Evolutionary conservation across 2,113 vertebrate genomes (phyloP), one percentile per base, ranked within the genome.

Genomic region (Esox niger): DNA sequence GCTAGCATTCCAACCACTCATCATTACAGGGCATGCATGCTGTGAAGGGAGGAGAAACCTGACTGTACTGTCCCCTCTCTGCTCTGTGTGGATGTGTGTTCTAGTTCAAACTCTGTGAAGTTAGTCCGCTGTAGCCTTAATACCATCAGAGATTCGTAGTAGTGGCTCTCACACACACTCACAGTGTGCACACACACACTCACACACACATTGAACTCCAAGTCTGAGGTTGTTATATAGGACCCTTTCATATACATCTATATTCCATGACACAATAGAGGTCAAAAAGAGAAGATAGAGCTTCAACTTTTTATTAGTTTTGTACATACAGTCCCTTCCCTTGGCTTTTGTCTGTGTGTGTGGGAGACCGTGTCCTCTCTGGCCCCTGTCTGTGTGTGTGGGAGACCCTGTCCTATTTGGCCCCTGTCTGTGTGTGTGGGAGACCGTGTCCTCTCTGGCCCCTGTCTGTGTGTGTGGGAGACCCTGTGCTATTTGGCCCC

Each of bases 1-100:
- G 91, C 91, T 93, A 93, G 84, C 88, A 90, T 90, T 88, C 86
- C 88, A 90, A 86, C 90, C 90, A 91, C 89, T 80, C 90, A 88
- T 90, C 66, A 69, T 86, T 75, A 81, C 84, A 82, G 82, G 71
- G 81, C 82, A 87, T 73, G 80, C 30, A 69, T 81, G 84, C 82
- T 82, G 86, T 88, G 84, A 75, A 4, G 15, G 38, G 38, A 17
- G 15, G 15, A 17, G 83, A 70, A 73, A 79, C 78, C 74, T 66
- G 66, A 85, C 70, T 66, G 75, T 69, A 77, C 78, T 79, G 64
- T 76, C 78, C 63, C 68, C 26, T 63, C 77, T 84, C 71, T 76
- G 77, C 72, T 69, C 71, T 59, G 57, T 30, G 13, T 65, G 59
- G 1, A 5, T 69, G 66, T 38, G 68, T 35, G 29, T 23, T 68